Conservation (phyloP, 2,888 invertebrate species). For the Dolichomitus sp. region DNA sequence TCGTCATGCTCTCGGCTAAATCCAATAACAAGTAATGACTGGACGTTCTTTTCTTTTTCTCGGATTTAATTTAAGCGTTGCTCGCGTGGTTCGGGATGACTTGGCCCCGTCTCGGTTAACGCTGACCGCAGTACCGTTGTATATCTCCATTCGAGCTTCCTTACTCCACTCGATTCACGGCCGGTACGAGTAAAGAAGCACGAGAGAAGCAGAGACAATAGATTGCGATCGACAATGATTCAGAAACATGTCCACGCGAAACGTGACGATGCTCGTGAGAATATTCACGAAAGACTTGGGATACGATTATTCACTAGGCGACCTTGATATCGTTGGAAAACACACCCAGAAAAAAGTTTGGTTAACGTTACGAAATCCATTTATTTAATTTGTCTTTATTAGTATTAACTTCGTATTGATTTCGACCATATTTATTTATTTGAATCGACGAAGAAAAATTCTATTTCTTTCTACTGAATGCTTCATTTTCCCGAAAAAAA, state of each 20-base stretch:
- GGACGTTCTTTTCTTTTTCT: neutral
- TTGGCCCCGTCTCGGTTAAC: constrained; percentile 48
- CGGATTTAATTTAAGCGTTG: constrained; percentile 49
- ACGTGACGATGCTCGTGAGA: constrained; percentile 57
- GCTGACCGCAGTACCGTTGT: constrained; percentile 63
- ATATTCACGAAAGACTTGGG: constrained; percentile 9
- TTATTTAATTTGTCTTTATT: no score
- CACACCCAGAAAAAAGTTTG: no score
- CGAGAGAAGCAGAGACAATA: constrained; percentile 15
- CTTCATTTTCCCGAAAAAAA: no score
- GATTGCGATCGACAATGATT: constrained; percentile 59
- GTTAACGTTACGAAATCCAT: no score
- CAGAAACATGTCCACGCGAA: constrained; percentile 62
- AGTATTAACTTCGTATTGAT: no score
- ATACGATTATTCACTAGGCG: constrained; percentile 3
- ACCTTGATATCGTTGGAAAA: constrained; percentile 9
- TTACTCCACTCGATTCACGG: constrained; percentile 26
- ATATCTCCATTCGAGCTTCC: constrained; percentile 11
- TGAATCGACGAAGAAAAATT: no score
- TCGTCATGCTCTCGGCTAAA: constrained; percentile 40
- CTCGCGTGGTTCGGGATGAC: constrained; percentile 51
- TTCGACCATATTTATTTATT: no score
- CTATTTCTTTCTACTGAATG: no score
- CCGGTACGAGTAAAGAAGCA: constrained; percentile 5
- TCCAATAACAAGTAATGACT: constrained; percentile 60